These are phyloP conservation scores for Clusia tigrina DNA, from an alignment of 2,888 invertebrate species.

Conservation along the genomic window DNA sequence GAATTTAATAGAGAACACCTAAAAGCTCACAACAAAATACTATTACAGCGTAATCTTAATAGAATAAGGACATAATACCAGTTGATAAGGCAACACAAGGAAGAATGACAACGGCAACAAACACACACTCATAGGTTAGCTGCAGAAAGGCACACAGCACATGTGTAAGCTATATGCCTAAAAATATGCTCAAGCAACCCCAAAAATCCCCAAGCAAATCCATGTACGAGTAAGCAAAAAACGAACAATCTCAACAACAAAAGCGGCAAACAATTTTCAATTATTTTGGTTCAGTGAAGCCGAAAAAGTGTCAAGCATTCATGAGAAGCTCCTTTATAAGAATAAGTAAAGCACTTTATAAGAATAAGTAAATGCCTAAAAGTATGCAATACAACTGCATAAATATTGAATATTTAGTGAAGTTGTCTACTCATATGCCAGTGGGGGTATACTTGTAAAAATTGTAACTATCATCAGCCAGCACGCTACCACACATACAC, in stretches of 20 bases:
- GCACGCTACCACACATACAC: not conserved
- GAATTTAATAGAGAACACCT: not conserved
- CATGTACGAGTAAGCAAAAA: not conserved
- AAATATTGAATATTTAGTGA: not conserved
- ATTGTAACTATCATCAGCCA: constrained; percentile 4
- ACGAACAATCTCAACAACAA: not conserved
- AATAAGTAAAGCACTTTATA: constrained; percentile 12
- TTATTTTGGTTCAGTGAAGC: constrained; percentile 51
- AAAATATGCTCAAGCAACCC: not conserved
- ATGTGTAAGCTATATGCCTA: not conserved
- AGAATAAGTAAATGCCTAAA: constrained; percentile 36
- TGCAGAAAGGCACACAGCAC: too few relatives aligned
- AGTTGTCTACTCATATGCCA: constrained; percentile 22
- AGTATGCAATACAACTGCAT: constrained; percentile 15
- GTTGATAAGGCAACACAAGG: not conserved
- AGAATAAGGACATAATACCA: not conserved
- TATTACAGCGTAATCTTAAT: not conserved
- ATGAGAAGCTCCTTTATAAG: too few relatives aligned
- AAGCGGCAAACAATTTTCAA: constrained; percentile 37
- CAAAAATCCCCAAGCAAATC: not conserved
- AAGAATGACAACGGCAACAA: not conserved
- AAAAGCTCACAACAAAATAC: not conserved
- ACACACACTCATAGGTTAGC: too few relatives aligned
- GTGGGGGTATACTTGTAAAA: not conserved
- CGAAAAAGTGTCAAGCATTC: constrained; percentile 42